phyloP scores from a whole-genome alignment of 1,140 invertebrate species.

The Drosophila paulistorum region DNA sequence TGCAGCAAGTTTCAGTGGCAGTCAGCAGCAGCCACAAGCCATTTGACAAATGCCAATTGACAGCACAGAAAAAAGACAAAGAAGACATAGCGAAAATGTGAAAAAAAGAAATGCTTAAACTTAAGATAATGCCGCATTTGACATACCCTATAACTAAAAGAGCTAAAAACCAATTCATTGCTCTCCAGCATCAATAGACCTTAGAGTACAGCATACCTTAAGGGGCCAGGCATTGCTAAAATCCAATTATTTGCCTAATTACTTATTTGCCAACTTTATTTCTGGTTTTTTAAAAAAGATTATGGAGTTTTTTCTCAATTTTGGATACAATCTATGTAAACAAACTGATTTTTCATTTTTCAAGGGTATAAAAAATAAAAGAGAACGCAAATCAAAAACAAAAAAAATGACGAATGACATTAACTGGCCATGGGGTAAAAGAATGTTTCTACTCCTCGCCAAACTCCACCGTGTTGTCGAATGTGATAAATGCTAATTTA shows the following conservation, averaged over 20 bases:
- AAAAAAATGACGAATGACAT: constrained; percentile 4
- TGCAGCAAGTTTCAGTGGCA: constrained; percentile 39
- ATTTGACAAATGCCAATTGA: constrained; percentile 70
- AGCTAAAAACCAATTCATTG: no score
- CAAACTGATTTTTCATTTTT: not conserved
- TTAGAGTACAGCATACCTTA: no score
- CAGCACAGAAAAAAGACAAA: constrained; percentile 34
- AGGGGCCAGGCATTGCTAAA: no score
- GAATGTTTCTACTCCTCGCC: not conserved
- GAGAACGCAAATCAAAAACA: not conserved
- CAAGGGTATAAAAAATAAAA: not conserved
- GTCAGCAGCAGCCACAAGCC: constrained; percentile 31
- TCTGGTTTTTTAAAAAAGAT: no score
- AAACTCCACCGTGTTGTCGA: constrained; percentile 17
- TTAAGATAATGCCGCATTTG: not conserved
- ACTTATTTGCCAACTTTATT: no score
- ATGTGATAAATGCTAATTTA: constrained; percentile 78
- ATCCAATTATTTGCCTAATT: no score
- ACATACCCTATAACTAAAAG: not conserved
- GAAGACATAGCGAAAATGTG: constrained; percentile 21
- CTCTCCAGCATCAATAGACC: no score
- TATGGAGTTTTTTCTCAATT: not conserved
- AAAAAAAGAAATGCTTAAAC: not conserved
- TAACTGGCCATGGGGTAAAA: not conserved
- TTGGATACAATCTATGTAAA: not conserved